Base-by-base conservation (phyloP, 2,113 vertebrate species). In the Forbesichthys papilliferus region DNA sequence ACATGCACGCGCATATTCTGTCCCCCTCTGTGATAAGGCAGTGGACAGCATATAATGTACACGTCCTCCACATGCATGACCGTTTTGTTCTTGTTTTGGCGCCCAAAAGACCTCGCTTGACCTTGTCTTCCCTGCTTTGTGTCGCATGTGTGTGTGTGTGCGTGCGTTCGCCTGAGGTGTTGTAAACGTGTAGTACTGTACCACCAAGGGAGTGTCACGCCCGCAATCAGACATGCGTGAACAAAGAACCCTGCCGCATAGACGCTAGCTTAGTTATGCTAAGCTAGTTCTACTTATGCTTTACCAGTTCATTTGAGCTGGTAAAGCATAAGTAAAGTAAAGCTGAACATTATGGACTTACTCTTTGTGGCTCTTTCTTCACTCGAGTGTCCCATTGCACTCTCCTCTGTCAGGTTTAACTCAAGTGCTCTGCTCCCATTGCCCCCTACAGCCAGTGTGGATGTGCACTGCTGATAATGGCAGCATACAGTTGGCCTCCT, bases 11-110 rank as follows among this genome's bases (percentile, higher is more conserved):
- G 87, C 73, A 72, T 86, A 81, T 66, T 13, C 27, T 47, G 72
- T 69, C 71, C 79, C 86, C 85, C 85, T 81, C 83, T 74, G 83
- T 87, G 87, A 87, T 77, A 84, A 85, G 84, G 82, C 83, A 81
- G 89, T 91, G 88, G 90, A 91, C 90, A 91, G 90, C 89, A 91
- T 90, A 42, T 85, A 64, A n/a, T 48, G 9, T 49, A n/a, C 62
- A 0, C 86, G 67, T 64, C 67, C 80, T 70, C 69, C 61, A 66
- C 82, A 70, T 78, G 83, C 84, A 86, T 80, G 81, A 69, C 71
- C 64, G 61, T 85, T 78, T 49, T 67, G 27, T 27, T 27, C 62
- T 72, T 83, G 74, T 77, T 81, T 78, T 70, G 72, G 80, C 87
- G 86, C 72, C 70, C 59, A 53, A 77, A 68, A 77, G 56, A 48